Conservation (phyloP, 2,888 invertebrate genomes). For the Aquatica leii region DNA sequence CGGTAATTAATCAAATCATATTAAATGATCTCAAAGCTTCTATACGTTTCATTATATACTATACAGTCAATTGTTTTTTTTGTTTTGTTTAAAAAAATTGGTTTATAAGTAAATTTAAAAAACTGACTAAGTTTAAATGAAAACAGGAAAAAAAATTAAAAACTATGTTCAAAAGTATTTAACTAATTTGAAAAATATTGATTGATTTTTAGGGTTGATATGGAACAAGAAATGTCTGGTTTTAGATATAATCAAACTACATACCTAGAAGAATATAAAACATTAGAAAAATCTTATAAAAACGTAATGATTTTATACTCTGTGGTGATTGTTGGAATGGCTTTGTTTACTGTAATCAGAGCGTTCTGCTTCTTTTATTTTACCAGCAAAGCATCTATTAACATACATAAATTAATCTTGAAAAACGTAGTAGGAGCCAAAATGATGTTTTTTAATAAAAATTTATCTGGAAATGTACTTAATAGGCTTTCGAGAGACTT, state of each 20-base stretch:
- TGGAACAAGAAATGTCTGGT: constrained; percentile 31
- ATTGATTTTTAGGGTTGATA: constrained; percentile 37
- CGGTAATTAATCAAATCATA: too few species aligned
- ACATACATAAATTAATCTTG: constrained; percentile 41
- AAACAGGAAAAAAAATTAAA: too few species aligned
- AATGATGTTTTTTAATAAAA: constrained; percentile 43
- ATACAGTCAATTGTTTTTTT: too few species aligned
- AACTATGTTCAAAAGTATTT: too few species aligned
- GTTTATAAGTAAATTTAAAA: too few species aligned
- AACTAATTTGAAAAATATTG: not conserved
- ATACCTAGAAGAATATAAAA: constrained; percentile 26
- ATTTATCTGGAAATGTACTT: constrained; percentile 45
- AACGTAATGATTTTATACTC: constrained; percentile 46
- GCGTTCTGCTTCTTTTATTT: constrained; percentile 46
- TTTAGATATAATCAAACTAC: constrained; percentile 23
- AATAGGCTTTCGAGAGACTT: constrained; percentile 47
- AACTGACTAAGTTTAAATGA: too few species aligned
- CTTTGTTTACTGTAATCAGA: constrained; percentile 27
- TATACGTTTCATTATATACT: too few species aligned
- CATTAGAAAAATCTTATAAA: constrained; percentile 10
- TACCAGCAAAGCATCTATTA: constrained; percentile 44
- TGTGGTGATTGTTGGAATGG: constrained; percentile 37
- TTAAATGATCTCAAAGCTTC: too few species aligned
- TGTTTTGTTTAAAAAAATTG: too few species aligned
- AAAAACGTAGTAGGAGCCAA: constrained; percentile 39